Conservation (phyloP, 1,140 invertebrate genomes). For the Heliconius congener region DNA sequence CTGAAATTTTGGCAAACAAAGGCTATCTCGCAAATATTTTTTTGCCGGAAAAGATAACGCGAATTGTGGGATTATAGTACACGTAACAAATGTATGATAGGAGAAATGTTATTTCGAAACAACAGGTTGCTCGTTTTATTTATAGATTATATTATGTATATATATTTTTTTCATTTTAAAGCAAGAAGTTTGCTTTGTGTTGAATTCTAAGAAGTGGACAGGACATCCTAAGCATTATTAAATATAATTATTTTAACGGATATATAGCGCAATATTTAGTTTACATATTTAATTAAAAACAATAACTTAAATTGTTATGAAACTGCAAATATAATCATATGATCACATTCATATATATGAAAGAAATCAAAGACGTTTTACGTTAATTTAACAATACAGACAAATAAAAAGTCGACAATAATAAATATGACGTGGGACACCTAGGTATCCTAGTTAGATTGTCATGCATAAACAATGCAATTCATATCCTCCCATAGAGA, state of each 20-base stretch:
- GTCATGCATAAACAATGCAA: slow-evolving; percentile 57
- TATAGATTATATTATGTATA: not conserved
- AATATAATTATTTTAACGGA: not conserved
- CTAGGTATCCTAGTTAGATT: slow-evolving; percentile 48
- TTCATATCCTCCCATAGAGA: slow-evolving; percentile 60
- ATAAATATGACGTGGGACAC: slow-evolving; percentile 29
- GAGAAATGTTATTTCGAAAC: not conserved
- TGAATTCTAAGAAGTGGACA: not conserved
- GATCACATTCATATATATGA: too few species aligned
- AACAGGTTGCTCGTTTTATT: not conserved
- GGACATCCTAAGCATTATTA: not conserved
- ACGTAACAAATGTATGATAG: slow-evolving; percentile 17
- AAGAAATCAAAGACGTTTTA: too few species aligned
- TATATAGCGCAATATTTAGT: not conserved
- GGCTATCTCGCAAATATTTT: slow-evolving; percentile 46
- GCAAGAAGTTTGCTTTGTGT: not conserved
- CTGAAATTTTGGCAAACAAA: slow-evolving; percentile 45
- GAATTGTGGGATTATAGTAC: slow-evolving; percentile 37
- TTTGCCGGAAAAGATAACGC: slow-evolving; percentile 57
- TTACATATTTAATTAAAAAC: not conserved
- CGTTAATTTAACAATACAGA: not conserved
- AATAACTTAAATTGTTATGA: not conserved
- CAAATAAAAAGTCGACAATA: not conserved
- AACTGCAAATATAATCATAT: not conserved
- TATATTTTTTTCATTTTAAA: not conserved